These are phyloP conservation scores for Harpalus rufipes DNA, from an alignment of 2,888 invertebrate genomes.

Conservation along the genomic window DNA sequence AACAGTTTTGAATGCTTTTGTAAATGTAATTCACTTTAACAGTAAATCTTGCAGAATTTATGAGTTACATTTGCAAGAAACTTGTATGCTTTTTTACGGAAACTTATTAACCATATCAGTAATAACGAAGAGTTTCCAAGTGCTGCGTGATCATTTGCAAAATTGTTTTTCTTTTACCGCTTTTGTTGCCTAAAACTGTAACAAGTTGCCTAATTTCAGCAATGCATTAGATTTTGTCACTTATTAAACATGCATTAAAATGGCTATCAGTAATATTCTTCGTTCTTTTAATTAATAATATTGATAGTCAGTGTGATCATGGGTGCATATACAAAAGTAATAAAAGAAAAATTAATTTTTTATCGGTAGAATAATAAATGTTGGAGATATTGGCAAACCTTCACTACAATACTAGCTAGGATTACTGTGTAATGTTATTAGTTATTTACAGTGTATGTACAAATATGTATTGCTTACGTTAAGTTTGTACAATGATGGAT, in stretches of 20 bases:
- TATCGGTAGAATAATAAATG: slow-evolving; percentile 64
- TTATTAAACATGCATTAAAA: slow-evolving; percentile 19
- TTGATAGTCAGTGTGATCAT: slow-evolving; percentile 63
- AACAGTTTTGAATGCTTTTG: slow-evolving; percentile 30
- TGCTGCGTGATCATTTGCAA: slow-evolving; percentile 10
- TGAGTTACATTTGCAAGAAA: slow-evolving; percentile 32
- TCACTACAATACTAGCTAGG: slow-evolving; percentile 77
- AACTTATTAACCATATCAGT: slow-evolving; percentile 42
- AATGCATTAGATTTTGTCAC: slow-evolving; percentile 19
- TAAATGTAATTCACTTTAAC: slow-evolving; percentile 2
- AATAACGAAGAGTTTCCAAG: slow-evolving; percentile 27
- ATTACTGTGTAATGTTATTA: slow-evolving; percentile 50
- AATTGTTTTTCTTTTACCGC: slow-evolving; percentile 40
- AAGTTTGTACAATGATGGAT: slow-evolving; percentile 36
- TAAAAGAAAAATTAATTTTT: slow-evolving; percentile 57
- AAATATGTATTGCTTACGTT: slow-evolving; percentile 59
- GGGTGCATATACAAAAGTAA: slow-evolving; percentile 62
- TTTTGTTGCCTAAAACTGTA: slow-evolving; percentile 19
- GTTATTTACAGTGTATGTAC: slow-evolving; percentile 50
- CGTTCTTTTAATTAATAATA: slow-evolving; percentile 50
- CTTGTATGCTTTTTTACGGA: slow-evolving; percentile 12
- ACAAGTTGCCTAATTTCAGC: slow-evolving; percentile 26
- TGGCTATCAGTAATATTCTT: slow-evolving; percentile 52
- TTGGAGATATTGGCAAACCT: slow-evolving; percentile 79
- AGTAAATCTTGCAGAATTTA: background rate